Evolutionary conservation across 2,797 vertebrate genomes (phyloP).

Genomic region (Clarias pachynema): DNA sequence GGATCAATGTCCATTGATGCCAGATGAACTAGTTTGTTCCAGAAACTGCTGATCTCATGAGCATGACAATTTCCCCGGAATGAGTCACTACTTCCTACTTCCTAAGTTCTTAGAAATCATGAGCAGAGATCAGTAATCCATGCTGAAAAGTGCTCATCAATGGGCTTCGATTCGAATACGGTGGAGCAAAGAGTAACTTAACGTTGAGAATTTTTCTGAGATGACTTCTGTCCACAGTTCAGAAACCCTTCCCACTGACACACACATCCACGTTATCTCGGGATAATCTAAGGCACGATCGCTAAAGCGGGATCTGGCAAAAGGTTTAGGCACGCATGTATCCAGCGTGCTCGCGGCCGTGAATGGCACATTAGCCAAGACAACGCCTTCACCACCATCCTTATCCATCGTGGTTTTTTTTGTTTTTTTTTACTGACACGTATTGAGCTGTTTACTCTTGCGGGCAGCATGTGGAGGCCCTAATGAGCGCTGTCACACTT

Average conservation of each 20-base stretch:
- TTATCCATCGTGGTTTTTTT: conserved; percentile 10
- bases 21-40: not conserved
- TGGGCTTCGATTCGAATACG: not conserved
- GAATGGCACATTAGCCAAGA: conserved; percentile 22
- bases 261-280: not conserved
- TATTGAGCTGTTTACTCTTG: conserved; percentile 38
- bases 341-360: conserved; percentile 8
- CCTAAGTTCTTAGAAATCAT: not conserved
- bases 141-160: not conserved
- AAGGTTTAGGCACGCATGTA: not conserved
- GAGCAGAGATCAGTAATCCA: not conserved
- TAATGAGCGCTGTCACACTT: conserved; percentile 40
- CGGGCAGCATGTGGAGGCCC: conserved; percentile 17
- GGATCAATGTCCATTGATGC: not conserved
- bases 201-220: not conserved
- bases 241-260: not conserved
- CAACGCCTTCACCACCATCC: not conserved
- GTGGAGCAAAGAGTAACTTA: not conserved
- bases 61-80: too few species aligned
- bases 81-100: not conserved
- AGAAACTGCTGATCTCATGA: not conserved
- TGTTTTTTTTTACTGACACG: not conserved
- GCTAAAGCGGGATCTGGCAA: not conserved
- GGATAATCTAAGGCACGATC: not conserved
- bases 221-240: not conserved